phyloP scores from a whole-genome alignment of 2,888 invertebrate genomes.

The Corythucha ciliata region DNA sequence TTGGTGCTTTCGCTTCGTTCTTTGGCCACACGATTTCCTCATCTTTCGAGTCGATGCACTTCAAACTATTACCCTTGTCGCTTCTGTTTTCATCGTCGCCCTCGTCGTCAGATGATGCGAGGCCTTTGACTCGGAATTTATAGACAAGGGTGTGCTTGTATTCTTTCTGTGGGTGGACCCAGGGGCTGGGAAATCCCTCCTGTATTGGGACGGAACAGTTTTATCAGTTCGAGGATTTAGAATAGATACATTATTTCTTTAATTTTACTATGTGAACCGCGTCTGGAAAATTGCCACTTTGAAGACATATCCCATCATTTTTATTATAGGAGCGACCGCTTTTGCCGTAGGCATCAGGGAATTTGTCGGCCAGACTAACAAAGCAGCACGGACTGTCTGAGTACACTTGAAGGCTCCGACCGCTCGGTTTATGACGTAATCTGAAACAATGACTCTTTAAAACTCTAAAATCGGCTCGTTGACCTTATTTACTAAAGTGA shows the following conservation, averaged over 20 bases:
- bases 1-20: too few species aligned
- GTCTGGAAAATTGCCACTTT: conserved; percentile 21
- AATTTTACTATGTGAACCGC: conserved; percentile 15
- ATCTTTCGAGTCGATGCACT: too few species aligned
- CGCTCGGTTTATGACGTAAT: conserved; percentile 6
- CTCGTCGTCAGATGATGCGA: conserved; percentile 17
- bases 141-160: conserved; percentile 19
- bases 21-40: too few species aligned
- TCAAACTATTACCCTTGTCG: too few species aligned
- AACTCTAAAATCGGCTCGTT: too few species aligned
- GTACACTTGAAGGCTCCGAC: conserved; percentile 12
- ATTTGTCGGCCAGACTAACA: conserved; percentile 11
- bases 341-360: conserved; percentile 6
- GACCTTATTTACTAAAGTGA: too few species aligned
- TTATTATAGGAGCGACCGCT: background rate
- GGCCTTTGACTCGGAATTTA: conserved; percentile 17
- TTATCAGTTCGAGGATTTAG: too few species aligned
- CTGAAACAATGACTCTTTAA: too few species aligned
- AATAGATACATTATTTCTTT: too few species aligned
- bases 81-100: too few species aligned
- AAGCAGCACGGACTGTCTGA: conserved; percentile 17
- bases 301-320: conserved; percentile 10
- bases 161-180: conserved; percentile 8
- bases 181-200: conserved; percentile 17
- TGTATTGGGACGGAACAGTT: too few species aligned